Evolutionary conservation across 64 coral and sea anemone species (phyloP).

Genomic region (Montipora cactus): DNA sequence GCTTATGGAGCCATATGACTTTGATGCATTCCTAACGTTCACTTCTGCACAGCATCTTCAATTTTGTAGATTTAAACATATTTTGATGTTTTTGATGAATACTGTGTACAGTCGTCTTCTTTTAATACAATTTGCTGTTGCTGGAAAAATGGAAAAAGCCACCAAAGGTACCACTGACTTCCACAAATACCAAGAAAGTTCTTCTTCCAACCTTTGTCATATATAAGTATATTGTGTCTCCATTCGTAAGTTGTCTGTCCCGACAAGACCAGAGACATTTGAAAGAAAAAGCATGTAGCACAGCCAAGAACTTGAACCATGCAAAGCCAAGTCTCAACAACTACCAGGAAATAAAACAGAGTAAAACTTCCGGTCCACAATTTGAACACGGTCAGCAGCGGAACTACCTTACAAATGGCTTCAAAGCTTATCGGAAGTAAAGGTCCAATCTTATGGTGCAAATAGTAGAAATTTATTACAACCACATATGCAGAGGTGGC

Average conservation of each 20-base stretch:
- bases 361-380: constrained; percentile 77
- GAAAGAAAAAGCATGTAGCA: constrained; percentile 70
- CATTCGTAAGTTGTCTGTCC: constrained; percentile 96
- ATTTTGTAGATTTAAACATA: constrained; percentile 2
- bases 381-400: constrained; percentile 85
- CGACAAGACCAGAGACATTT: constrained; percentile 71
- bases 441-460: constrained; percentile 56
- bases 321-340: constrained; percentile 83
- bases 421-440: constrained; percentile 85
- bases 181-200: constrained; percentile 81
- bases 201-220: constrained; percentile 81
- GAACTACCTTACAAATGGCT: constrained; percentile 71
- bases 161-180: constrained; percentile 78
- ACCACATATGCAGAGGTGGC: constrained; percentile 55
- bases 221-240: constrained; percentile 66
- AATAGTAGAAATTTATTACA: constrained; percentile 78
- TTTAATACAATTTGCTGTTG: not conserved
- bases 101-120: constrained; percentile 23
- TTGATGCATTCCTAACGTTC: too few species aligned
- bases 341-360: constrained; percentile 65
- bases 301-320: constrained; percentile 81
- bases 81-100: constrained; percentile 25
- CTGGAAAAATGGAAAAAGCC: constrained; percentile 76
- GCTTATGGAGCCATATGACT: too few species aligned
- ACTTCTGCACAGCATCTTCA: not conserved